Evolutionary conservation across 2,888 invertebrate species (phyloP).

Genomic region (Balanococcus diminutus): DNA sequence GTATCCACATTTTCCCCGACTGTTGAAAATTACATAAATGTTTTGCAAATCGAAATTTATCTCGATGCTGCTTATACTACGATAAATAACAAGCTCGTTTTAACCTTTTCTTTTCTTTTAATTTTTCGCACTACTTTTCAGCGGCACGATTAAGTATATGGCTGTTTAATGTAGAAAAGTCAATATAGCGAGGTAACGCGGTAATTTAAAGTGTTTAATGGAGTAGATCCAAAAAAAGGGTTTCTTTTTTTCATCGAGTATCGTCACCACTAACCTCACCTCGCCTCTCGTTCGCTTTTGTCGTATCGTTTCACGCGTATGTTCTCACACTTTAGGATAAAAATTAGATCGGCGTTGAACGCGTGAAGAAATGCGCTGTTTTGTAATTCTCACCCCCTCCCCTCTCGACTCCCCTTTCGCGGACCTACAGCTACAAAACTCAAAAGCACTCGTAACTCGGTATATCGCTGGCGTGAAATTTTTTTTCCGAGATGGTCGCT

Average conservation of each 20-base stretch:
- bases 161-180: slow-evolving; percentile 2
- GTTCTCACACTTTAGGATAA: slow-evolving; percentile 1
- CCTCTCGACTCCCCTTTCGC: background rate
- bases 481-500: background rate
- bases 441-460: background rate
- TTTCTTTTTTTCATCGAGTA: slow-evolving; percentile 1
- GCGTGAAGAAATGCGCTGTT: background rate
- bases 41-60: too few relatives aligned
- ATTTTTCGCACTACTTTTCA: slow-evolving; percentile 9
- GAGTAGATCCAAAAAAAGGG: slow-evolving; percentile 22
- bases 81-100: too few relatives aligned
- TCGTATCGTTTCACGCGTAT: slow-evolving; percentile 24
- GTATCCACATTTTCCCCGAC: too few relatives aligned
- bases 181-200: slow-evolving; percentile 23
- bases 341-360: slow-evolving; percentile 7
- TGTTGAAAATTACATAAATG: too few relatives aligned
- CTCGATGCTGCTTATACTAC: too few relatives aligned
- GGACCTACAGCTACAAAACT: too few relatives aligned
- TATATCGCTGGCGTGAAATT: background rate
- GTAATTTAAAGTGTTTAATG: slow-evolving; percentile 29
- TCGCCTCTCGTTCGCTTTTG: background rate
- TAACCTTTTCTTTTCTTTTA: background rate
- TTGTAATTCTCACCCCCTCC: background rate
- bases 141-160: slow-evolving; percentile 22
- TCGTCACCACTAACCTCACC: background rate